Evolutionary conservation across 2,888 invertebrate species (phyloP).

Genomic region (Drosophila prostipennis): DNA sequence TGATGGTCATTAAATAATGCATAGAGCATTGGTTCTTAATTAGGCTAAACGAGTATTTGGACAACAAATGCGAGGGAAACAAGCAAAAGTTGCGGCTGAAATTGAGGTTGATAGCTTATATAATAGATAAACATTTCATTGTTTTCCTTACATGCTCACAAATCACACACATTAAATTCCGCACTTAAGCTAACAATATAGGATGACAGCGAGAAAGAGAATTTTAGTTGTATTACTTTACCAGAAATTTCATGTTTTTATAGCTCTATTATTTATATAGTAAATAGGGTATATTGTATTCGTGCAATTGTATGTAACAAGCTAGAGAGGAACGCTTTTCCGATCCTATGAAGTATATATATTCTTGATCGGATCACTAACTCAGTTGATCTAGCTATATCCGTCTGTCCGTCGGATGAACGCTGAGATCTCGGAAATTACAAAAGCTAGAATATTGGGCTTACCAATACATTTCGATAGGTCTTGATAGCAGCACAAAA

Average conservation of each 20-base stretch:
- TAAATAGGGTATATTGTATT: no score
- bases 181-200: neutral
- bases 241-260: neutral
- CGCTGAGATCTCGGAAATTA: no score
- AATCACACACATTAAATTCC: neutral
- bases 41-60: constrained; percentile 41
- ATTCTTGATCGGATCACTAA: no score
- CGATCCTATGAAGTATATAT: no score
- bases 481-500: no score
- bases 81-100: constrained; percentile 7
- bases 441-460: no score
- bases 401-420: no score
- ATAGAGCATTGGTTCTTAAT: constrained; percentile 57
- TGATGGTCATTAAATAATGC: constrained; percentile 60
- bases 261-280: neutral
- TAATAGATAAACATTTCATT: constrained; percentile 5
- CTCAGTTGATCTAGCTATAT: no score
- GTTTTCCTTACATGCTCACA: neutral
- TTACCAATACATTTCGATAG: no score
- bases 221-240: neutral
- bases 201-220: neutral
- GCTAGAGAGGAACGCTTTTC: no score
- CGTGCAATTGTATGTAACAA: no score
- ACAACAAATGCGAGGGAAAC: constrained; percentile 17
- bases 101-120: constrained; percentile 4